phyloP scores from a whole-genome alignment of 2,797 vertebrate species.

The Chelidonichthys spinosus region DNA sequence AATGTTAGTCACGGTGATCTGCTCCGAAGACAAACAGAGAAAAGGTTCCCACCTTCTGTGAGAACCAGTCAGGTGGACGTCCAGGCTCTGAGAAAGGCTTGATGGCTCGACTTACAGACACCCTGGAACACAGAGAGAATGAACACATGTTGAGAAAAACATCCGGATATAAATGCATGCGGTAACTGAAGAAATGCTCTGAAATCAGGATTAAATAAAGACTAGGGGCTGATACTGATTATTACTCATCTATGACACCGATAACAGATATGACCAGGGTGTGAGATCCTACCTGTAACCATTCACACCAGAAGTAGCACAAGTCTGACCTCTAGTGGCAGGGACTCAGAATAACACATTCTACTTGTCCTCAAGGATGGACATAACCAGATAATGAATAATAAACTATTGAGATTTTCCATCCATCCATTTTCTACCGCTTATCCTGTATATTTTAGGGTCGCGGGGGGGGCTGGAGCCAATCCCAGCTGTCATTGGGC shows the following conservation, averaged over 20 bases:
- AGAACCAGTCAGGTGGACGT: constrained; percentile 98
- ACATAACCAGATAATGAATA: neutral
- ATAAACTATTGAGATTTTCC: too few species aligned
- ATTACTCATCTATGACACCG: too few species aligned
- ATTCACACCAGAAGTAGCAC: neutral
- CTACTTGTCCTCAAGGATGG: neutral
- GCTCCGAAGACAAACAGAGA: constrained; percentile 12
- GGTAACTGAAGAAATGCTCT: neutral
- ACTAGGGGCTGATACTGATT: neutral
- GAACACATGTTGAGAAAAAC: neutral
- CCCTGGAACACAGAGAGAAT: constrained; percentile 83
- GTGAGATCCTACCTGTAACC: too few species aligned
- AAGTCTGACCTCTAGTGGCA: constrained; percentile 35
- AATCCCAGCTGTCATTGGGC: too few species aligned
- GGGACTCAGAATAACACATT: neutral
- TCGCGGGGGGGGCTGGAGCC: too few species aligned
- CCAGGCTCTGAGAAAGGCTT: constrained; percentile 97
- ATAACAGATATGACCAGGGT: neutral
- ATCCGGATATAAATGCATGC: neutral
- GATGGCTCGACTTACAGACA: constrained; percentile 98
- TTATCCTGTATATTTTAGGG: too few species aligned
- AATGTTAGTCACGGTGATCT: neutral
- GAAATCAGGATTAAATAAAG: neutral
- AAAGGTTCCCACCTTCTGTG: constrained; percentile 90
- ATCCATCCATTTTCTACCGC: too few species aligned